Base-by-base conservation (phyloP, 1,140 invertebrate species). In the Ceratina calcarata region DNA sequence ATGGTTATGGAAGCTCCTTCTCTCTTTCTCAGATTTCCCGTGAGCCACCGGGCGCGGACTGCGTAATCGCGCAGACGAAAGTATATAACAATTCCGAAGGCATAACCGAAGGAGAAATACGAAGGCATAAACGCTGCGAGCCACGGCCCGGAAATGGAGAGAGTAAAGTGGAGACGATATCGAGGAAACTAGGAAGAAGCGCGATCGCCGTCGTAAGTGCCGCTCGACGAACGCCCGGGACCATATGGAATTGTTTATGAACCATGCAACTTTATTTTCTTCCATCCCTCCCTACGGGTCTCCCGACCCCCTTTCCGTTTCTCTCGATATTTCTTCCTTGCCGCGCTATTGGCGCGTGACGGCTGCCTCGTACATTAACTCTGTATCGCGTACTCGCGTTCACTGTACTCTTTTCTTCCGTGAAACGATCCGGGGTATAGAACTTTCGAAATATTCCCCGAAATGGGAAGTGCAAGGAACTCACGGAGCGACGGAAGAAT, bases 231-330 rank as follows among this genome's bases (percentile, higher is more conserved):
- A 73, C 83, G 83, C 74, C 69, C 76, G 58, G n/a, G 83, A 89
- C 83, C 89, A 90, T 89, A 90, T 88, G 88, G 83, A 85, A 89
- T 88, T 88, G 86, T 90, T 89, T 87, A 86, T 87, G 87, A 88
- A 82, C 81, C 87, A 73, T 88, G 82, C 72, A 83, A 65, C 80
- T 87, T 88, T 87, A 86, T 87, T 86, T 73, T 78, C 86, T 65
- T 81, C 65, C 68, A 72, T 51, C 75, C n/a, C 13, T 18, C 58
- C 27, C 7, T 0, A 27, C 60, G 37, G 10, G 53, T 51, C 65
- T 18, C 13, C 24, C 53, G 57, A 45, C 37, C 37, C 37, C 37
- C 37, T 1, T 7, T 53, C n/a, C 45, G 37, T 69, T 53, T 32
- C 61, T 78, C 61, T 68, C 75, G 58, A 77, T 75, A 75, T 73